Percentiles rank a stretch among this genome's conserved stretches.
These are phyloP conservation scores for Gallinago paraguaiae DNA, from an alignment of 2,113 vertebrate species.

Conservation along the genomic window DNA sequence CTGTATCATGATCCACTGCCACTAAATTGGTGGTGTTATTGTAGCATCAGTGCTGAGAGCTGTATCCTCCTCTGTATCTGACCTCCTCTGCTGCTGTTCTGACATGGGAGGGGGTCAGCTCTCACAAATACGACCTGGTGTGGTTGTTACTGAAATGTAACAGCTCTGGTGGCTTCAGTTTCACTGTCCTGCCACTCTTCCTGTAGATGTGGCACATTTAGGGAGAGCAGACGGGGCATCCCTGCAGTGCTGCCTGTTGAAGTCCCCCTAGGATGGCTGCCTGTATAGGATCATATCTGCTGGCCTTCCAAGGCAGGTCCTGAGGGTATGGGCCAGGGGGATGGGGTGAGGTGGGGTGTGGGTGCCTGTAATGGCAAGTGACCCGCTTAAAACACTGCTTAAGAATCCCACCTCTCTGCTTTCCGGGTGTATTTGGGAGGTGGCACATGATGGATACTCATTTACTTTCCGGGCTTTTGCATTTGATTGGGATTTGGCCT, in stretches of 20 bases:
- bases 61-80: fast-evolving
- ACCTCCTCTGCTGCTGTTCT: background rate
- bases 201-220: background rate
- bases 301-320: background rate
- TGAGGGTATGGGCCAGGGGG: fast-evolving
- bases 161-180: background rate
- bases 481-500: background rate
- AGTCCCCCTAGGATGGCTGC: background rate
- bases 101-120: fast-evolving
- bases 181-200: background rate
- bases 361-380: fast-evolving
- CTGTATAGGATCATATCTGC: background rate
- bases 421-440: background rate
- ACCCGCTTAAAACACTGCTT: background rate
- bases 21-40: background rate
- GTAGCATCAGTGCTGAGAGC: background rate
- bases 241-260: background rate
- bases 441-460: fast-evolving
- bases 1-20: background rate
- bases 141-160: background rate
- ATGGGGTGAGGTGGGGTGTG: fast-evolving
- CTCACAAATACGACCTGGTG: background rate
- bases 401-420: background rate
- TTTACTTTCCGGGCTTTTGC: background rate
- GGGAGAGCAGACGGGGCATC: background rate